Conservation (phyloP, 2,888 invertebrate genomes). For the Pristionchus mayeri region DNA sequence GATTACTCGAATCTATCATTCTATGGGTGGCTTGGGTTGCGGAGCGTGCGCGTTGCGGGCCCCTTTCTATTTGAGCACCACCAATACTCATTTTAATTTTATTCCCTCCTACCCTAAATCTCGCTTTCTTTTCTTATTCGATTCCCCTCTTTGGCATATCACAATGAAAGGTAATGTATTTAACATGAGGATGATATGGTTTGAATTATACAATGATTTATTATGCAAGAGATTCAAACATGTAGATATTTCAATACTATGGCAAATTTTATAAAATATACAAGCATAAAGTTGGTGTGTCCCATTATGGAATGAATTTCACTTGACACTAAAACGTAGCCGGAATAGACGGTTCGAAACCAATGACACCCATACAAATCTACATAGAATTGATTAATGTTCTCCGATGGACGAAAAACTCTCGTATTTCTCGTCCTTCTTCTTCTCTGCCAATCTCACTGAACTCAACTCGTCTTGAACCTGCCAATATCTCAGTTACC, state of each 20-base stretch:
- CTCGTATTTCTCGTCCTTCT: slow-evolving; percentile 17
- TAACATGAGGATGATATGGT: neutral
- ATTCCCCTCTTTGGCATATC: neutral
- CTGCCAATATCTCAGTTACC: neutral
- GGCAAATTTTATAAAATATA: too few species aligned
- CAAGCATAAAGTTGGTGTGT: too few species aligned
- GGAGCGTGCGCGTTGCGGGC: neutral
- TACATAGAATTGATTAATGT: neutral
- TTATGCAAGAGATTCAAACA: slow-evolving; percentile 39
- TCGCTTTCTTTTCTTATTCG: neutral
- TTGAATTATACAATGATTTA: neutral
- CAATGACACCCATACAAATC: neutral
- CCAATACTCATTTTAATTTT: neutral
- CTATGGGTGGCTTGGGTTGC: slow-evolving; percentile 14
- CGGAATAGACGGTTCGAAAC: too few species aligned
- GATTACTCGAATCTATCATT: neutral
- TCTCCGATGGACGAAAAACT: slow-evolving; percentile 37
- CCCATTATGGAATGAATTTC: slow-evolving; percentile 18
- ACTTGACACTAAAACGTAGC: too few species aligned
- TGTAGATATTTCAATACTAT: slow-evolving; percentile 1
- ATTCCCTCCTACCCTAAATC: neutral
- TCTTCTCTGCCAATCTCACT: neutral
- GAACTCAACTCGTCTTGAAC: slow-evolving; percentile 31
- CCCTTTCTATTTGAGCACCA: neutral
- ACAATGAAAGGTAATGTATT: neutral